phyloP scores from a whole-genome alignment of 2,797 vertebrate species.

The Notamacropus eugenii region DNA sequence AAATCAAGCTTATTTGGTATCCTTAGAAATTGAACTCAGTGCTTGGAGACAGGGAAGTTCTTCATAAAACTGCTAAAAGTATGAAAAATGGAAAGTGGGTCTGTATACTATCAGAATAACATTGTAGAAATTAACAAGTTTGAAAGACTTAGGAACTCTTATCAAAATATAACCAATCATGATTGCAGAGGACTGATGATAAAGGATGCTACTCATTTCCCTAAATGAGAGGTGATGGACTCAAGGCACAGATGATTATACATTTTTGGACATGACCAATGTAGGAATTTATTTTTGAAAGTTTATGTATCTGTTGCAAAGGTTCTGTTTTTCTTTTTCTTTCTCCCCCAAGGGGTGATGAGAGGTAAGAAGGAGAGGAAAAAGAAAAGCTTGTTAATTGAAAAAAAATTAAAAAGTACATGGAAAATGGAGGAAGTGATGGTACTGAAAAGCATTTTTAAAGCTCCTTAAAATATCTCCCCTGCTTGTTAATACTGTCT shows the following conservation, averaged over 20 bases:
- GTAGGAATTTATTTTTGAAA: background rate
- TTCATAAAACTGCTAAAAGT: conserved; percentile 13
- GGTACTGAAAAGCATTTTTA: conserved; percentile 10
- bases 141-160: background rate
- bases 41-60: background rate
- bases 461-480: conserved; percentile 18
- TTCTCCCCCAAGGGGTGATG: background rate
- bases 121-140: background rate
- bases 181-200: background rate
- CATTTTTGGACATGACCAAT: background rate
- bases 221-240: background rate
- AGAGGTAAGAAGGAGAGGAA: background rate
- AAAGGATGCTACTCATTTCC: background rate
- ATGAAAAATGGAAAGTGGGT: background rate
- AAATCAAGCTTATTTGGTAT: conserved; percentile 23
- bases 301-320: background rate
- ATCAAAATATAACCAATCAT: background rate
- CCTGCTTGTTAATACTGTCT: background rate
- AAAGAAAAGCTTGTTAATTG: background rate
- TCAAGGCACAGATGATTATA: background rate
- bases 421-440: background rate
- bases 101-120: background rate
- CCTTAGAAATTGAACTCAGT: background rate
- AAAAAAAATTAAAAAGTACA: background rate
- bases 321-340: background rate